Conservation (phyloP, 2,113 vertebrate genomes). For the Xiphorhynchus elegans region DNA sequence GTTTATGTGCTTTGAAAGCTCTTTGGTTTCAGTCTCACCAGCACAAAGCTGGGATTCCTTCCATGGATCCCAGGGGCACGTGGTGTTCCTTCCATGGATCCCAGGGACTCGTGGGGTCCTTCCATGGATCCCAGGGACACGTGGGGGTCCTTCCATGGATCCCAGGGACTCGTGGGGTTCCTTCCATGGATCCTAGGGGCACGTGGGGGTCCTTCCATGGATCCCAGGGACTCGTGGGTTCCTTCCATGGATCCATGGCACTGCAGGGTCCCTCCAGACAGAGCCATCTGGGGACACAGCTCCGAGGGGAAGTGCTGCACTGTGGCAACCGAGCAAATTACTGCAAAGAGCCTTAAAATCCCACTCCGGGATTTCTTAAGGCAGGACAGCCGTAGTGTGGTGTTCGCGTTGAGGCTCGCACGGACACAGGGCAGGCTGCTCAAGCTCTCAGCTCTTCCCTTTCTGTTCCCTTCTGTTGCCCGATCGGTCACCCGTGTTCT, state of each 20-base stretch:
- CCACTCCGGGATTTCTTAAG: rapidly evolving
- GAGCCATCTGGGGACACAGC: rapidly evolving
- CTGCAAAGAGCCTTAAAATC: background rate
- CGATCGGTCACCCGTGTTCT: no score
- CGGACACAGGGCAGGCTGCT: no score
- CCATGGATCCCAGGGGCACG: no score
- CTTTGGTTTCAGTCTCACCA: background rate
- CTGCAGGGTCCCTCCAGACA: background rate
- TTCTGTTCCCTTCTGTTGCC: no score
- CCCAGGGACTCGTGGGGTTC: background rate
- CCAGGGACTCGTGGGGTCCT: no score
- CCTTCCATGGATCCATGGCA: rapidly evolving
- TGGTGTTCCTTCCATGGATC: no score
- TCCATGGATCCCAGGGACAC: no score
- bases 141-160: rapidly evolving
- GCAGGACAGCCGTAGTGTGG: background rate
- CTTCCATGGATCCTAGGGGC: background rate
- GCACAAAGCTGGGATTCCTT: background rate
- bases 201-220: rapidly evolving
- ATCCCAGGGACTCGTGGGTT: background rate
- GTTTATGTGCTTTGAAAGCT: background rate
- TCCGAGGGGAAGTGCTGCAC: background rate
- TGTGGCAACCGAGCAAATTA: background rate
- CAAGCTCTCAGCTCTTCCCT: no score
- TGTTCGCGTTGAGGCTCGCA: no score